Evolutionary conservation across 2,888 invertebrate species (phyloP).

Genomic region (Liodrosophila aerea): DNA sequence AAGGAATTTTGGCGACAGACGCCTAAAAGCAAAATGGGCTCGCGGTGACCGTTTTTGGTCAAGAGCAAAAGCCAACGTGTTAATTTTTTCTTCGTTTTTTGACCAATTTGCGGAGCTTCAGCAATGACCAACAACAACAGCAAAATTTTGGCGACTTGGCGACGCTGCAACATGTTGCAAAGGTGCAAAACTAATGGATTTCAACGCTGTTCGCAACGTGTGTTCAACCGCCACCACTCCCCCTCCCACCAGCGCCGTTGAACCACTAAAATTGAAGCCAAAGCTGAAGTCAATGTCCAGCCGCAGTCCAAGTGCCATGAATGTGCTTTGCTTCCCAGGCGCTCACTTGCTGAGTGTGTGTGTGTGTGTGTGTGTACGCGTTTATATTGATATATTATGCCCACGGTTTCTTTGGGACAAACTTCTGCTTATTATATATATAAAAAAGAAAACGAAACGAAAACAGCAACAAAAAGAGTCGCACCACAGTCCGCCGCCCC

Average conservation of each 20-base stretch:
- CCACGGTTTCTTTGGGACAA: conserved; percentile 82
- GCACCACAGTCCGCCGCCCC: conserved; percentile 50
- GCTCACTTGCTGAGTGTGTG: conserved; percentile 48
- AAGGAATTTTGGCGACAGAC: conserved; percentile 80
- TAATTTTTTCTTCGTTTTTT: conserved; percentile 41
- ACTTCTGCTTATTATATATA: conserved; percentile 82
- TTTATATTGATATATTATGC: conserved; percentile 81
- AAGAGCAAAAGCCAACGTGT: conserved; percentile 79
- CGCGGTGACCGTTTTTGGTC: conserved; percentile 78
- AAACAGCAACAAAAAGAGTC: conserved; percentile 56
- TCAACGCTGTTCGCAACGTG: conserved; percentile 61
- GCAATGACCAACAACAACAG: conserved; percentile 61
- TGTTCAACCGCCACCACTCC: conserved; percentile 11
- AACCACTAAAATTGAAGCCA: conserved; percentile 12
- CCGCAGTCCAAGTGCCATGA: conserved; percentile 59
- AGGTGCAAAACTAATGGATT: conserved; percentile 80
- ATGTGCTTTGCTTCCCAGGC: conserved; percentile 77
- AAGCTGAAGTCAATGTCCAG: conserved; percentile 71
- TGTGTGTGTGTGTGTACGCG: conserved; percentile 56
- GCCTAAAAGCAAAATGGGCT: conserved; percentile 78
- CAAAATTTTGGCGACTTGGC: conserved; percentile 42
- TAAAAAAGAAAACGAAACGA: conserved; percentile 32
- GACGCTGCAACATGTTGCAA: conserved; percentile 69
- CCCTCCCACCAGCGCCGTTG: conserved; percentile 13
- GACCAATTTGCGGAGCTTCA: conserved; percentile 67